Evolutionary conservation across 2,113 vertebrate genomes (phyloP), one percentile per base, ranked within the genome.

Genomic region (Montifringilla adamsi): DNA sequence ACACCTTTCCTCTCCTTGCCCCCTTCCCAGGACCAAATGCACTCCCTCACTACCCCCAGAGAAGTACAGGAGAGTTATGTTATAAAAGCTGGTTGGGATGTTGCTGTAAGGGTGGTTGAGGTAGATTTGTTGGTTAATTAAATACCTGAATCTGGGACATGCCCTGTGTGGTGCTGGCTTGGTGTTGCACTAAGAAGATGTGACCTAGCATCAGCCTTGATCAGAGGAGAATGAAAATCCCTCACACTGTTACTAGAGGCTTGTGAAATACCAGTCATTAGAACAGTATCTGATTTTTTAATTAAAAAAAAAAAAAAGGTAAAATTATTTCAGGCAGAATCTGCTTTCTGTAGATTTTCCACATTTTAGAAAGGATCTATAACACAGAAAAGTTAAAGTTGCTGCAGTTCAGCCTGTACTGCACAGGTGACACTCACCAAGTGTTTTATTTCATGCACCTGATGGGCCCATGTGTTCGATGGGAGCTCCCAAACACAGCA

Each of bases 1-100:
- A 30, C 4, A 47, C 1, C 2, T 56, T 78, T 59, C 0, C 0
- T 15, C 3, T 7, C 3, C 6, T 72, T 63, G 4, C 0, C 19
- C 1, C 17, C 5, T 80, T 87, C 9, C 69, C 15, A n/a, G 22
- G 17, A 84, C 7, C 17, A 69, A 2, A 11, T n/a, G n/a, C 3
- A 6, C 7, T 77, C 21, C 6, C 16, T 70, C 22, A 23, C 2
- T 39, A 52, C 17, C 5, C 28, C 6, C 31, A 68, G 19, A 67
- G 24, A 10, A 41, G 2, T 3, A 35, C 1, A 53, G 23, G 21
- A 52, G 9, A 44, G 7, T 0, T 35, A 8, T 2, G 23, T 37
- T 41, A 31, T 26, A 17, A 46, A 82, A 33, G 5, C 16, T 67
- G 16, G 3, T 31, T 76, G 22, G 18, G 24, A 35, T 67, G 27